Conservation (phyloP, 1,140 invertebrate species). For the Cephus cinctus region DNA sequence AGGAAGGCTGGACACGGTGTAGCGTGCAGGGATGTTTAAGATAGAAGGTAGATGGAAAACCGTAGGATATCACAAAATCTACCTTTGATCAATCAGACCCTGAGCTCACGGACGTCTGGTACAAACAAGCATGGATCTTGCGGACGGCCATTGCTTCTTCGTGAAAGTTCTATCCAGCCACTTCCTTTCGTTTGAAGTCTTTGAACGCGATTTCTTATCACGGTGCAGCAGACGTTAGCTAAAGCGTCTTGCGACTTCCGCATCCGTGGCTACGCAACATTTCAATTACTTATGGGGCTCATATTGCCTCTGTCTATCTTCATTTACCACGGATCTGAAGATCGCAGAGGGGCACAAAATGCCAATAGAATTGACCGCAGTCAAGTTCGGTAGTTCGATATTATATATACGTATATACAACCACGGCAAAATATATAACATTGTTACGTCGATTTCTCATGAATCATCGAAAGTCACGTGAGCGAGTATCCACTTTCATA, state of each 20-base stretch:
- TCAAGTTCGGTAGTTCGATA: too few relatives aligned
- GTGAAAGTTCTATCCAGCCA: neutral
- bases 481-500: too few relatives aligned
- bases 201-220: neutral
- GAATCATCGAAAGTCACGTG: too few relatives aligned
- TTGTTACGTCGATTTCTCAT: too few relatives aligned
- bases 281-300: constrained; percentile 22
- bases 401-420: too few relatives aligned
- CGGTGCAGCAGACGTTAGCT: neutral
- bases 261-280: constrained; percentile 17
- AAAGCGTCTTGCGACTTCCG: constrained; percentile 9
- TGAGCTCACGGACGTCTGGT: constrained; percentile 16
- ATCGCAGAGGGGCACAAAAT: too few relatives aligned
- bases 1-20: neutral
- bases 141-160: neutral
- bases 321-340: constrained; percentile 18
- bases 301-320: constrained; percentile 5
- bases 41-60: neutral
- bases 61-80: constrained; percentile 3
- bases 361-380: too few relatives aligned
- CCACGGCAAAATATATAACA: too few relatives aligned
- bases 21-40: neutral
- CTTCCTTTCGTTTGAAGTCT: constrained; percentile 16
- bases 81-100: constrained; percentile 23
- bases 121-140: constrained; percentile 3